phyloP scores from a whole-genome alignment of 2,113 vertebrate species.

The Hydropotes inermis region DNA sequence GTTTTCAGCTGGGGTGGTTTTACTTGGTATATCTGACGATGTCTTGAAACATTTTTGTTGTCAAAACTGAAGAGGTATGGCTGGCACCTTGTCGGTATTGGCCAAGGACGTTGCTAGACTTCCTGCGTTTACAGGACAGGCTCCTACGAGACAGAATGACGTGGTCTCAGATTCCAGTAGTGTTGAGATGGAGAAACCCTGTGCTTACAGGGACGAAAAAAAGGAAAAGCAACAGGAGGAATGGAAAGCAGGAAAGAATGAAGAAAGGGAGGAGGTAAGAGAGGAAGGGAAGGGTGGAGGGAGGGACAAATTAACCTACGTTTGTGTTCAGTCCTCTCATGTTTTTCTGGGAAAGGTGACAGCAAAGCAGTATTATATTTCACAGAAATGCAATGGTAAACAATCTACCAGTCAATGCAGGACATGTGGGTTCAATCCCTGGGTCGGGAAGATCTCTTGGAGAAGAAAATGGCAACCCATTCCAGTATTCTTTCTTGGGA shows the following conservation, averaged over 20 bases:
- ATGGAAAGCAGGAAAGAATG: not conserved
- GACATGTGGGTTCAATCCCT: fast-evolving
- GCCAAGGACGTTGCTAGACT: not conserved
- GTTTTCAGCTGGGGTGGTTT: not conserved
- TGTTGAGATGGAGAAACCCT: not conserved
- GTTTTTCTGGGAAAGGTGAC: not conserved
- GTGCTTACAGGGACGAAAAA: not conserved
- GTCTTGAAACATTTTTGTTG: not conserved
- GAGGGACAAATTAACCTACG: not conserved
- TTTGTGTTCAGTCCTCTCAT: not conserved
- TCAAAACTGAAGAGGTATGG: not conserved
- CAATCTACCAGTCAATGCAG: not conserved
- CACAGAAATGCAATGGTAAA: not conserved
- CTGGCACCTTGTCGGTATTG: not conserved
- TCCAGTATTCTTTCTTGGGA: not conserved
- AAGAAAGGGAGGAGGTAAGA: not conserved
- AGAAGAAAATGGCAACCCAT: not conserved
- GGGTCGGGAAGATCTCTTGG: not conserved
- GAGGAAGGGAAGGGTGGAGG: too few species aligned
- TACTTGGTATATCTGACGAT: not conserved
- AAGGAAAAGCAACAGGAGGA: not conserved
- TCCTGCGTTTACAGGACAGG: not conserved
- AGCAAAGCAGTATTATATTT: not conserved
- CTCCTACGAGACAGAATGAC: fast-evolving
- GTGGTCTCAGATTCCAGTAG: not conserved